Percentiles rank a stretch among this genome's conserved stretches.
Conservation (phyloP, 2,888 invertebrate genomes). For the Epirrhoe alternata region DNA sequence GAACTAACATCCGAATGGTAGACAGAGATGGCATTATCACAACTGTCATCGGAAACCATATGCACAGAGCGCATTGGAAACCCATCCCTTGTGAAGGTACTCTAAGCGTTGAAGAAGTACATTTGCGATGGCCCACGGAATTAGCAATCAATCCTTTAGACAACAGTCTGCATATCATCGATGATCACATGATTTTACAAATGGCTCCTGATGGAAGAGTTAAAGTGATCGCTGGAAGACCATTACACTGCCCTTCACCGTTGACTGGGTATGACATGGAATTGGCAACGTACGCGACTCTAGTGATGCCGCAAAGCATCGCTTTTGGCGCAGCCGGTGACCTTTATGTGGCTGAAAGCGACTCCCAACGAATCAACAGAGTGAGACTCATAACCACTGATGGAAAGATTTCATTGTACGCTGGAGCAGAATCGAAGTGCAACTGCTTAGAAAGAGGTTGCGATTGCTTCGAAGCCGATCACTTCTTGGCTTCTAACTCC, state of each 20-base stretch:
- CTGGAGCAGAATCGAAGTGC: slow-evolving; percentile 97
- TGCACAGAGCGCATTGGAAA: slow-evolving; percentile 97
- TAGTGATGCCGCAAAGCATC: slow-evolving; percentile 97
- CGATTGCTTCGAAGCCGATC: slow-evolving; percentile 96
- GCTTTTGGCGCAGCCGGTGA: slow-evolving; percentile 97
- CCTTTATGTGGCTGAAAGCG: slow-evolving; percentile 97
- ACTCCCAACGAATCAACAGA: slow-evolving; percentile 96
- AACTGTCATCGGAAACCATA: slow-evolving; percentile 96
- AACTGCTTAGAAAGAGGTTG: slow-evolving; percentile 96
- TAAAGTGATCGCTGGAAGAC: slow-evolving; percentile 96
- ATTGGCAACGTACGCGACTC: slow-evolving; percentile 94
- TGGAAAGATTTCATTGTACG: slow-evolving; percentile 96
- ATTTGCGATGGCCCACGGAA: slow-evolving; percentile 98
- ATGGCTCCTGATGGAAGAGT: slow-evolving; percentile 96
- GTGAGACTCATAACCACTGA: slow-evolving; percentile 96
- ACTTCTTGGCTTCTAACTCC: slow-evolving; percentile 95
- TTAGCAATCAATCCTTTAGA: slow-evolving; percentile 97
- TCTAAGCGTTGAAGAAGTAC: slow-evolving; percentile 95
- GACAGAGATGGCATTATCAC: slow-evolving; percentile 96
- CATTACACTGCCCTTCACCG: slow-evolving; percentile 95
- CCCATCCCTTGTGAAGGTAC: slow-evolving; percentile 97
- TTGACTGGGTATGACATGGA: slow-evolving; percentile 92
- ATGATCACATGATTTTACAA: slow-evolving; percentile 97
- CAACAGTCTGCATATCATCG: slow-evolving; percentile 97
- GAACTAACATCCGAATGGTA: slow-evolving; percentile 97